Evolutionary conservation across 2,113 vertebrate species (phyloP).

Genomic region (Mystacornis crossleyi): DNA sequence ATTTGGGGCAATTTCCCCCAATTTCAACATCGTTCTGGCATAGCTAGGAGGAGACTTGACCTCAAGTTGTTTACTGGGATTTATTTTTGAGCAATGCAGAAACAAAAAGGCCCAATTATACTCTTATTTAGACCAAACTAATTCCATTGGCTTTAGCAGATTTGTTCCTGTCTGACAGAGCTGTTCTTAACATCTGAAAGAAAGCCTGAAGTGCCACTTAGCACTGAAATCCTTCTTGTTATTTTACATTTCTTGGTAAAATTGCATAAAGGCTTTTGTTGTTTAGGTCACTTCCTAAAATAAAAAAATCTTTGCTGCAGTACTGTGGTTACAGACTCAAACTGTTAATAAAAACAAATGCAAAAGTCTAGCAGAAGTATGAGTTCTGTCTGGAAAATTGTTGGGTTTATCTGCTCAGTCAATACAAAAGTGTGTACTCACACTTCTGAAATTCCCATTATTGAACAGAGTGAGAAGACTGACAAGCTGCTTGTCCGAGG

Average conservation of each 20-base stretch:
- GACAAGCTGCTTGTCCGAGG: not conserved
- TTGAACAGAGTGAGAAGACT: not conserved
- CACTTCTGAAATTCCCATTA: not conserved
- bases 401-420: not conserved
- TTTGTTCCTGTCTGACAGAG: constrained; percentile 6
- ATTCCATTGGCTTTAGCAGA: constrained; percentile 13
- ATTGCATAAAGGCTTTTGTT: not conserved
- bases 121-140: constrained; percentile 36
- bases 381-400: not conserved
- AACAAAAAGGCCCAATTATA: constrained; percentile 24
- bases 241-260: constrained; percentile 6
- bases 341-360: not conserved
- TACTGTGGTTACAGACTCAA: not conserved
- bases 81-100: not conserved
- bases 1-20: not conserved
- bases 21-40: not conserved
- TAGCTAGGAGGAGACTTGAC: not conserved
- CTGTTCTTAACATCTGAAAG: not conserved
- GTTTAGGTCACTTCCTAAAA: not conserved
- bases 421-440: not conserved
- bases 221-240: not conserved
- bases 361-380: not conserved
- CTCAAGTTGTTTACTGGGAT: not conserved
- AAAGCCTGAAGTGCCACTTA: not conserved
- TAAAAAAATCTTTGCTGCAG: not conserved